Evolutionary conservation across 2,888 invertebrate genomes (phyloP), one percentile per base, ranked within the genome.

Genomic region (Scrobipalpa atriplicella): DNA sequence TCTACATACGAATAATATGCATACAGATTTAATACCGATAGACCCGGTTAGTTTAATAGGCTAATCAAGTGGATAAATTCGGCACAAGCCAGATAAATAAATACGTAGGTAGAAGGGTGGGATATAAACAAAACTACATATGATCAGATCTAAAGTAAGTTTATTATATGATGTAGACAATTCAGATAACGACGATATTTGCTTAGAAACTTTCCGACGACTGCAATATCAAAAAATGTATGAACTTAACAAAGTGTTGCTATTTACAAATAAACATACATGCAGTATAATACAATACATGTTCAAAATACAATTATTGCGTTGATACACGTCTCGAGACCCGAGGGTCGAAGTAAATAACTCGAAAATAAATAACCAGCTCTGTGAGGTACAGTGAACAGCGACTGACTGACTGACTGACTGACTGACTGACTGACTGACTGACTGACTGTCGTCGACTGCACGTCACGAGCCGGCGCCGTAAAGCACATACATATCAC

Each of bases 181-280:
- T 71, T 73, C 1, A 56, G 21, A 16, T 58, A 64, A 69, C 71
- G 71, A 79, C 73, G 75, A 82, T 85, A 84, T 82, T 83, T 82
- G 70, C 77, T 70, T 67, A 71, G 69, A 70, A 76, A 75, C 70
- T 68, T 74, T 71, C 69, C 71, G 75, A 70, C 67, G 67, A 71
- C 69, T 72, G 71, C 68, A 72, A 66, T 52, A 64, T 54, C 39
- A 16, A 21, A 36, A 16, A 65, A 65, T 56, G n/a, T 39, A 60
- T 60, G 29, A 58, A 47, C 60, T 47, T 65, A 29, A 65, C 43
- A 47, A 65, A 56, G 19, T 41, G 75, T 71, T 74, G 73, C 78
- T 88, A 89, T 87, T 82, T 88, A 89, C 87, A 89, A 85, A 86
- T 78, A 76, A 87, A 86, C 78, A 84, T 80, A 78, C 72, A 73